Evolutionary conservation across 1,140 invertebrate species (phyloP), one percentile per base, ranked within the genome.

Genomic region (Ladona fulva): DNA sequence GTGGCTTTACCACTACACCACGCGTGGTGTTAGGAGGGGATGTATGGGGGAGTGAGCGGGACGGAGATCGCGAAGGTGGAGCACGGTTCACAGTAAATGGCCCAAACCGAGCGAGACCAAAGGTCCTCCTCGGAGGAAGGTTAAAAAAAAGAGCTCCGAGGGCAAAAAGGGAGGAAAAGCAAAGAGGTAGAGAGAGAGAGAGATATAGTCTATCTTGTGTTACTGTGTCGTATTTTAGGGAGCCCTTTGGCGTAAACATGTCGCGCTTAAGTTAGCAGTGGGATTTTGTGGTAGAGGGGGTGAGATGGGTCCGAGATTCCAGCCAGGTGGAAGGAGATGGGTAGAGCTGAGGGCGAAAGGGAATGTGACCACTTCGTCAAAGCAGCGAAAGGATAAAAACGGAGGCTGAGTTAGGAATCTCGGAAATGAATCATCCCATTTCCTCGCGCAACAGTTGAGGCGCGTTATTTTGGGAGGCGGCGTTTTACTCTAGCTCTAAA

Each of bases 181-280:
- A 37, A 37, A 66, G 52, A 66, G 52, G 52, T 11, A n/a, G 19
- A 52, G 44, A 52, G 44, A 10, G 52, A 66, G 52, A 66, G n/a
- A 66, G 52, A 66, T 66, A 66, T 66, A 66, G 52, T 66, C 52
- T 66, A 66, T 66, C 52, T 66, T 66, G 52, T 66, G 52, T 66
- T 66, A 66, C 52, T 12, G 52, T 66, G 52, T 66, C 52, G 52
- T 66, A 66, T 66, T 66, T 66, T 66, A 66, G 52, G 52, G 52
- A 66, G 52, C n/a, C 52, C 52, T 66, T 66, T 66, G 52, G 52
- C 52, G 52, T 66, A 66, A 66, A 66, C 52, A 66, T 66, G 52
- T 66, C 52, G 16, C 52, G 14, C 52, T 66, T 66, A 66, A 66
- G 52, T 66, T 66, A 66, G 52, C 52, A 12, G 52, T 66, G 52